Evolutionary conservation across 2,113 vertebrate genomes (phyloP).

Genomic region (Serinus canaria): DNA sequence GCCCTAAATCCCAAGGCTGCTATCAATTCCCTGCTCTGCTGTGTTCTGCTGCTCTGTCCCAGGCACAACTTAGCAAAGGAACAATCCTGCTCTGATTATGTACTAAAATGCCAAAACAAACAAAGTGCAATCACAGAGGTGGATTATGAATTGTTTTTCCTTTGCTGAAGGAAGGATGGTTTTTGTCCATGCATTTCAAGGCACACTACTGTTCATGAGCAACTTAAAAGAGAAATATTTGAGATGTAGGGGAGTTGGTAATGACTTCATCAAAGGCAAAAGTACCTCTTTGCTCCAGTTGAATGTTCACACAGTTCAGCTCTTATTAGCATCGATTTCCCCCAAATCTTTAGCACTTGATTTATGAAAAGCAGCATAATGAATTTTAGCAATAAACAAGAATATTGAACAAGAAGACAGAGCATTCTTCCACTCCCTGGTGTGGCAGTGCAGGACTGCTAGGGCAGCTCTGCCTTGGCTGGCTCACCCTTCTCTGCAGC

Average conservation of each 20-base stretch:
- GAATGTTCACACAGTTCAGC: background rate
- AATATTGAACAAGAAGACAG: background rate
- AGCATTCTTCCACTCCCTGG: background rate
- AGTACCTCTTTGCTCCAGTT: background rate
- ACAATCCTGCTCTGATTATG: background rate
- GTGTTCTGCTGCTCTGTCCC: background rate
- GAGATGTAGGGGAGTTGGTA: background rate
- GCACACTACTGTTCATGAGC: background rate
- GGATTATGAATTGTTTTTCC: background rate
- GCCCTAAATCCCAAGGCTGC: background rate
- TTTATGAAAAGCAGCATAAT: constrained; percentile 9
- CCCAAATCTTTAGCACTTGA: background rate
- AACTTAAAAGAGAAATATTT: background rate
- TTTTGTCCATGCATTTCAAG: background rate
- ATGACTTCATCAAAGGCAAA: constrained; percentile 19
- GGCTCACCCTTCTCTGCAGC: background rate
- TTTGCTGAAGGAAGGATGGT: background rate
- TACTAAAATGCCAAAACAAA: background rate
- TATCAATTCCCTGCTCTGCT: background rate
- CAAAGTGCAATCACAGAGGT: background rate
- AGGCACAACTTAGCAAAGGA: background rate
- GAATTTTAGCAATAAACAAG: background rate
- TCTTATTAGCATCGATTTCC: constrained; percentile 17
- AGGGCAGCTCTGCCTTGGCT: background rate
- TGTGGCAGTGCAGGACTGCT: background rate